Base-by-base conservation (phyloP, 2,113 vertebrate genomes). In the Todiramphus chloris region DNA sequence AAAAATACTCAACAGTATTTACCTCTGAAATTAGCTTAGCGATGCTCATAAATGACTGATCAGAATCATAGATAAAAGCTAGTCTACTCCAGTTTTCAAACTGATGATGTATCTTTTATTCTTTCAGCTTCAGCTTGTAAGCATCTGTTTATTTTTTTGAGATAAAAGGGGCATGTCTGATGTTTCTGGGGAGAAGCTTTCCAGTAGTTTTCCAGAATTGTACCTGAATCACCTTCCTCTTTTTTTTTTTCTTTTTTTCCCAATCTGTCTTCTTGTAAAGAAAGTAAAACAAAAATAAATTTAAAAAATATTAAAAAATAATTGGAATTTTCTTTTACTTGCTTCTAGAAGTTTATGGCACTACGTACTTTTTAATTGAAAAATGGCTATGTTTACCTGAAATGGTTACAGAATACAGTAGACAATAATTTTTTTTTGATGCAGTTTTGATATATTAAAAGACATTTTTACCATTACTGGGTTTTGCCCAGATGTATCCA, bases 381-480 rank as follows among this genome's bases (percentile, higher is more conserved):
- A 66, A 94, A 56, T 10, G 13, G 3, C 17, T 72, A 20, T 28
- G 33, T 12, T 75, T 87, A 27, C 17, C n/a, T 67, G 84, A 90
- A 80, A 80, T 46, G 31, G 19, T 37, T 67, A 31, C 8, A 78
- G 33, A 63, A 4, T 66, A 44, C 6, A 46, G 63, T 35, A 86
- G 18, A 44, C 9, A 83, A 59, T 70, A 83, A 33, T 55, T 88
- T 92, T 50, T 86, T 86, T 96, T 90, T 72, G 35, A 74, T n/a
- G 14, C 6, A 56, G 39, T 90, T 83, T 86, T 87, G 46, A 90
- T 83, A 86, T 77, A 90, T 92, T 88, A 70, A 91, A 96, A 90
- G 5, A 11, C 55, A 31, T 77, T 17, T 90, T 93, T 67, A 68
- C 8, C 33, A 21, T 48, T 78, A 28, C n/a, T 62, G 56, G 9